Evolutionary conservation across 2,797 vertebrate species (phyloP).

Genomic region (Eidolon dupreanum): DNA sequence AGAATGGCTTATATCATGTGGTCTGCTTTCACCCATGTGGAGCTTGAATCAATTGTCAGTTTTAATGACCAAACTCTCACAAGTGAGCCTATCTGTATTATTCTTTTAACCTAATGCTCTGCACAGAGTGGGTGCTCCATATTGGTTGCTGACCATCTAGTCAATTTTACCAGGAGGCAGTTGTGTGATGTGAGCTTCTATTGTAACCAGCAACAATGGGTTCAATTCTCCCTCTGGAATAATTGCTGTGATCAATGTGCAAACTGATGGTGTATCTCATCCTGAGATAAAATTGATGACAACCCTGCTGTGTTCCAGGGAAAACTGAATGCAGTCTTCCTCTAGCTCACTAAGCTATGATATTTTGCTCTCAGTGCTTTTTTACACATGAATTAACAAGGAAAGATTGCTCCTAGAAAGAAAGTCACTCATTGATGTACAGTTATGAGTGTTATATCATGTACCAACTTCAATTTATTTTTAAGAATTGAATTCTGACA

Average conservation of each 20-base stretch:
- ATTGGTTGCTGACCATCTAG: conserved; percentile 26
- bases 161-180: conserved; percentile 37
- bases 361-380: conserved; percentile 28
- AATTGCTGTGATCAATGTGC: conserved; percentile 30
- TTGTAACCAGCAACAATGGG: conserved; percentile 24
- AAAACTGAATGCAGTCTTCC: conserved; percentile 16
- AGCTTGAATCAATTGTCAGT: conserved; percentile 1
- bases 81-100: background rate
- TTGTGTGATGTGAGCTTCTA: conserved; percentile 42
- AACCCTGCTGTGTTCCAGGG: conserved; percentile 33
- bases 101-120: background rate
- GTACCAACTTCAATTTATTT: background rate
- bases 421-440: background rate
- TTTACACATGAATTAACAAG: conserved; percentile 65
- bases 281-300: conserved; percentile 54
- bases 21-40: background rate
- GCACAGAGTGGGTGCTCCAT: conserved; percentile 5
- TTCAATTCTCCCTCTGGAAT: conserved; percentile 43
- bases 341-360: background rate
- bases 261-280: background rate
- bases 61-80: background rate
- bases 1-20: background rate
- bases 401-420: conserved; percentile 57
- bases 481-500: conserved; percentile 71
- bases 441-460: conserved; percentile 28